phyloP scores from a whole-genome alignment of 2,797 vertebrate species.

The Galagoides demidoff region DNA sequence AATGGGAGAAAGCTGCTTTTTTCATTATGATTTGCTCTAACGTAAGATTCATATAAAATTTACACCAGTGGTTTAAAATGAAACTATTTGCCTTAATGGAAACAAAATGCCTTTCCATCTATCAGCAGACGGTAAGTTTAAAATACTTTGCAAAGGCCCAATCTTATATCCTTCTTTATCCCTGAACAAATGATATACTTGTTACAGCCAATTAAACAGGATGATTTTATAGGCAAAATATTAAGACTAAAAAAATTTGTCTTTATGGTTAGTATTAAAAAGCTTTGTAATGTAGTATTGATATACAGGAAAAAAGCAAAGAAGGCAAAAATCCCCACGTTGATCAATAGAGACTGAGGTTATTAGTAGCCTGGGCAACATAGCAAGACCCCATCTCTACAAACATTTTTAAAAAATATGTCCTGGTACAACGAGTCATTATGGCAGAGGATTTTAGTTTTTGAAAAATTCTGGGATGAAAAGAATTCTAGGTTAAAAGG shows the following conservation, averaged over 20 bases:
- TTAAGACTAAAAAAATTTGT: conserved; percentile 36
- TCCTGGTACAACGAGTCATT: not conserved
- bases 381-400: not conserved
- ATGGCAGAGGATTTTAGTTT: conserved; percentile 22
- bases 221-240: conserved; percentile 38
- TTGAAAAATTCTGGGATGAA: conserved; percentile 53
- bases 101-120: not conserved
- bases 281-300: conserved; percentile 53
- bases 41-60: conserved; percentile 43
- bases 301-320: not conserved
- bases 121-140: not conserved
- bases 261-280: not conserved
- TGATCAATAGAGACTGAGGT: not conserved
- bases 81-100: conserved; percentile 47
- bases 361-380: not conserved
- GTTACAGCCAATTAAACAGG: not conserved
- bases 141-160: conserved; percentile 39
- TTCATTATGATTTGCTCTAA: conserved; percentile 41
- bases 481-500: conserved; percentile 47
- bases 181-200: conserved; percentile 44
- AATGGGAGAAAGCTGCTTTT: conserved; percentile 8
- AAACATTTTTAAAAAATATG: not conserved
- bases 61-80: conserved; percentile 47
- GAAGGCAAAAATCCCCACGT: not conserved
- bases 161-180: not conserved